Evolutionary conservation across 2,888 invertebrate species (phyloP), one percentile per base, ranked within the genome.

Genomic region (Lasioglossum malachurum): DNA sequence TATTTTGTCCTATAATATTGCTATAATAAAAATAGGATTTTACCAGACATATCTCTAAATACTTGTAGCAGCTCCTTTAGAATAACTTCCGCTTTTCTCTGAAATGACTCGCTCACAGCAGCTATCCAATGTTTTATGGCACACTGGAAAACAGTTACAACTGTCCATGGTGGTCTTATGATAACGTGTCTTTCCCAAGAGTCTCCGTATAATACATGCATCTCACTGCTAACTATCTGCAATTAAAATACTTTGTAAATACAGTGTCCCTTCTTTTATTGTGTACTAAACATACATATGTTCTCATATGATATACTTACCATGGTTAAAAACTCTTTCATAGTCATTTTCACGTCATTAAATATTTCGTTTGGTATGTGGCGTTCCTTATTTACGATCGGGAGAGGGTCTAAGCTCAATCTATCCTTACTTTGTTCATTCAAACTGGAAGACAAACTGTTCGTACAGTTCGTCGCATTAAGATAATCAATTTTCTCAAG

Each of bases 41-140:
- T 80, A 94, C 94, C 85, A 82, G 93, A 90, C n/a, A 38, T 27
- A 57, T 88, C 82, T 27, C 83, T 88, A 44, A 94, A 89, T 49
- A 86, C 84, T 16, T 90, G 53, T 27, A 88, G 80, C 46, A 95
- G 80, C 67, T 93, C 89, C 35, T 91, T 92, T 0, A 94, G 8
- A 35, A 89, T 81, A n/a, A 44, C 2, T 87, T 93, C 91, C 7
- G 92, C 94, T 76, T 80, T 87, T 80, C 92, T 89, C 4, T 72
- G 38, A 60, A 95, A 95, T 8, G 94, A 93, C 38, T 94, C 95
- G 84, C 92, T 93, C 16, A 94, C 92, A 7, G 94, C 94, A 19
- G 95, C 95, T 67, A 95, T 94, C 95, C 95, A 95, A 84, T 95
- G 95, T 83, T 95, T 94, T 41, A 93, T 83, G 23, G 94, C 93